Evolutionary conservation across 2,113 vertebrate species (phyloP).

Genomic region (Oostethus manadensis): DNA sequence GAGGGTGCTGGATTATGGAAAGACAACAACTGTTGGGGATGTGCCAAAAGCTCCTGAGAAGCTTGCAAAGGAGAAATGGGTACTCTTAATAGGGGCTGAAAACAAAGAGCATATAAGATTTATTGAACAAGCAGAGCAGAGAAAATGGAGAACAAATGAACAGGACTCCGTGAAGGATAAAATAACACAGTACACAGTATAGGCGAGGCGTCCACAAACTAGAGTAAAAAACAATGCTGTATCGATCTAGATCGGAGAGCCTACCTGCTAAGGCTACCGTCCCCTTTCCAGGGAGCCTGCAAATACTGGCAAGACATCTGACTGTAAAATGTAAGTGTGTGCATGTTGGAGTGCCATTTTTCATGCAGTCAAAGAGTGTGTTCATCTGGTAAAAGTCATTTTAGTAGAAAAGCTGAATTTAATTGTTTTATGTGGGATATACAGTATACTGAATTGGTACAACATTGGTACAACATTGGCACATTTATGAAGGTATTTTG

Average conservation of each 20-base stretch:
- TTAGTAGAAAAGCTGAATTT: too few relatives aligned
- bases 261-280: constrained; percentile 63
- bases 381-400: constrained; percentile 5
- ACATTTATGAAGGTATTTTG: too few relatives aligned
- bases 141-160: constrained; percentile 68
- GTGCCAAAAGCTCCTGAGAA: constrained; percentile 37
- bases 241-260: constrained; percentile 65
- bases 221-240: constrained; percentile 59
- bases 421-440: too few relatives aligned
- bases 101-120: constrained; percentile 60
- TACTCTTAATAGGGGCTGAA: constrained; percentile 48
- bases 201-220: constrained; percentile 63
- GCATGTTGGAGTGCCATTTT: not conserved
- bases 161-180: constrained; percentile 61
- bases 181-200: constrained; percentile 65
- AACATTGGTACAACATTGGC: too few relatives aligned
- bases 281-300: constrained; percentile 61
- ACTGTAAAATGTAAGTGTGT: constrained; percentile 26
- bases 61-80: constrained; percentile 48
- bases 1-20: constrained; percentile 43
- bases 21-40: constrained; percentile 49
- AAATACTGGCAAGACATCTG: constrained; percentile 51
- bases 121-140: constrained; percentile 65
- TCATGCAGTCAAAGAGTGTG: constrained; percentile 25
- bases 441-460: too few relatives aligned